These are phyloP conservation scores for Drosophila prolongata DNA, from an alignment of 2,888 invertebrate genomes.

Conservation along the genomic window DNA sequence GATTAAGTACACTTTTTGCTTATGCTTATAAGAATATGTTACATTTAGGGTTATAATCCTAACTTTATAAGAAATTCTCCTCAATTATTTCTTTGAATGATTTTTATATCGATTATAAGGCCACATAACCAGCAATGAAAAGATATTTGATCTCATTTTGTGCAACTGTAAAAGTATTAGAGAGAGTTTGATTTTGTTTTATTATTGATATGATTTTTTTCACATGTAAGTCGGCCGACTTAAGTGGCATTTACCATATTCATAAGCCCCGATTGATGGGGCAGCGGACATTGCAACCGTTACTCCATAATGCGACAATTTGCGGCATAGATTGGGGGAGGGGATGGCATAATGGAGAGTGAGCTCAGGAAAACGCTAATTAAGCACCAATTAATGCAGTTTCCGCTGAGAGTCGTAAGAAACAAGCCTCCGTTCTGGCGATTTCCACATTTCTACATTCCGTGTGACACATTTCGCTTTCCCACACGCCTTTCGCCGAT, in stretches of 20 bases:
- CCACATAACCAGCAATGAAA: no score
- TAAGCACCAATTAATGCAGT: conserved; percentile 67
- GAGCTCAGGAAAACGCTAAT: conserved; percentile 68
- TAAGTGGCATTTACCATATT: conserved; percentile 61
- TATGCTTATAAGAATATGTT: no score
- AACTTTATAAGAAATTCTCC: neutral
- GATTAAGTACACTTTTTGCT: neutral
- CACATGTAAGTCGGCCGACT: conserved; percentile 25
- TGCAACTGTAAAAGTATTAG: no score
- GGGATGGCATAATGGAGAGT: conserved; percentile 19
- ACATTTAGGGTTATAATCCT: no score
- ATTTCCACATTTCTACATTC: neutral
- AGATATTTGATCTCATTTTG: no score
- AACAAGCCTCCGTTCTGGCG: conserved; percentile 14
- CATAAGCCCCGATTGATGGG: conserved; percentile 52
- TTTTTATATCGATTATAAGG: no score
- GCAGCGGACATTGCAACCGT: conserved; percentile 66
- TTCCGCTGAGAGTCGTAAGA: conserved; percentile 43
- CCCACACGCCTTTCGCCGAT: conserved; percentile 11
- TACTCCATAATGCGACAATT: conserved; percentile 56
- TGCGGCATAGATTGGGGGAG: conserved; percentile 25
- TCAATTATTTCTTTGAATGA: neutral
- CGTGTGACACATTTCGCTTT: conserved; percentile 34
- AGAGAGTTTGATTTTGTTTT: no score
- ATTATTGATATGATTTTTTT: conserved; percentile 10